Conservation (phyloP, 2,888 invertebrate species). For the Leptogaster cylindrica region DNA sequence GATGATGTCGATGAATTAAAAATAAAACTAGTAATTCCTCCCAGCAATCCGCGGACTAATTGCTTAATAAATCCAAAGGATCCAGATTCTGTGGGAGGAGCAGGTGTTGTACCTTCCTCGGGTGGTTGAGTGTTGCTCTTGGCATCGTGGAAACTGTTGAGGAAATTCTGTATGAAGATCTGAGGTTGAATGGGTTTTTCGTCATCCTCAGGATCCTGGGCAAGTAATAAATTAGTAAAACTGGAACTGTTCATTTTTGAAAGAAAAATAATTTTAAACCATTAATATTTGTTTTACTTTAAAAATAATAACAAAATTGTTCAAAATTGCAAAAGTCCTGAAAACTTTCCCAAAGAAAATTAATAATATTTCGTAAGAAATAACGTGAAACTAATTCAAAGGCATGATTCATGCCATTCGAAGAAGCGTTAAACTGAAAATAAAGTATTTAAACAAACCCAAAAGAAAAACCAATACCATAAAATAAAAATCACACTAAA, state of each 20-base stretch:
- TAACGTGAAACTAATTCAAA: no score
- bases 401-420: no score
- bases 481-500: not conserved
- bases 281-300: not conserved
- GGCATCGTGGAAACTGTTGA: conserved; percentile 55
- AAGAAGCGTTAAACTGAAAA: no score
- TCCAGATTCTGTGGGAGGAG: conserved; percentile 51
- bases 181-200: conserved; percentile 57
- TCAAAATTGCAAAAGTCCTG: no score
- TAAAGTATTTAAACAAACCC: not conserved
- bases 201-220: conserved; percentile 61
- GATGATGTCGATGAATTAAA: conserved; percentile 58
- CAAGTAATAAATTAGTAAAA: conserved; percentile 22
- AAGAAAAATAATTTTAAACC: not conserved
- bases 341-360: no score
- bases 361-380: no score
- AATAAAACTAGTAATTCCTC: conserved; percentile 56
- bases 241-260: not conserved
- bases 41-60: conserved; percentile 57
- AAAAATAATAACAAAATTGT: not conserved
- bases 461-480: not conserved
- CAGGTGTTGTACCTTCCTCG: not conserved
- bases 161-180: conserved; percentile 55
- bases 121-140: conserved; percentile 52
- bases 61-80: conserved; percentile 58